These are phyloP conservation scores for Thryonomys swinderianus DNA, from an alignment of 2,113 vertebrate species.

Conservation along the genomic window DNA sequence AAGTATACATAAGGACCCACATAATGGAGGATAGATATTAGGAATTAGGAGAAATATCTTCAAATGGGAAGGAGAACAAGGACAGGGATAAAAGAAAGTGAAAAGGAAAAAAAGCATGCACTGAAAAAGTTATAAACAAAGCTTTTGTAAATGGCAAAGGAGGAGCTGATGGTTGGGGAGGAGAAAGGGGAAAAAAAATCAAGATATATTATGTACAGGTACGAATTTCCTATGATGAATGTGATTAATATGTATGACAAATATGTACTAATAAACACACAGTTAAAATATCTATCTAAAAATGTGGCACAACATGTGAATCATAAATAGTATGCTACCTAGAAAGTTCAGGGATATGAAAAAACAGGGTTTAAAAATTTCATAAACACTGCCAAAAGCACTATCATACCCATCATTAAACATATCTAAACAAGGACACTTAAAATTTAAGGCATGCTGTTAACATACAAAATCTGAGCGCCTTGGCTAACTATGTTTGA, in stretches of 20 bases:
- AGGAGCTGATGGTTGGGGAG: neutral
- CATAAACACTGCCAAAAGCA: neutral
- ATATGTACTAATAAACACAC: neutral
- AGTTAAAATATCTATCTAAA: neutral
- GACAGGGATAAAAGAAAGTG: neutral
- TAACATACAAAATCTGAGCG: constrained; percentile 3
- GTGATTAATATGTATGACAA: neutral
- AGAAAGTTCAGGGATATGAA: neutral
- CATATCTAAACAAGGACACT: neutral
- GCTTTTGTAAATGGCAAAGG: neutral
- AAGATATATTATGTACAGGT: neutral
- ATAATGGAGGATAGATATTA: neutral
- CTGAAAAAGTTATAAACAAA: neutral
- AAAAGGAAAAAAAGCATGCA: neutral
- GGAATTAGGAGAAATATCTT: neutral
- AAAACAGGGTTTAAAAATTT: neutral
- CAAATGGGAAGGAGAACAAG: neutral
- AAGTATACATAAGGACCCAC: too few relatives aligned
- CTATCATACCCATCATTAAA: neutral
- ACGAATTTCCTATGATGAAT: neutral
- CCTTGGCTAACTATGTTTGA: neutral
- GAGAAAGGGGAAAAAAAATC: neutral
- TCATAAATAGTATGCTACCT: neutral
- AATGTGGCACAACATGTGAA: neutral
- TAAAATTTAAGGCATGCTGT: constrained; percentile 14